Base-by-base conservation (phyloP, 1,140 invertebrate genomes). In the Anoplolepis gracilipes region DNA sequence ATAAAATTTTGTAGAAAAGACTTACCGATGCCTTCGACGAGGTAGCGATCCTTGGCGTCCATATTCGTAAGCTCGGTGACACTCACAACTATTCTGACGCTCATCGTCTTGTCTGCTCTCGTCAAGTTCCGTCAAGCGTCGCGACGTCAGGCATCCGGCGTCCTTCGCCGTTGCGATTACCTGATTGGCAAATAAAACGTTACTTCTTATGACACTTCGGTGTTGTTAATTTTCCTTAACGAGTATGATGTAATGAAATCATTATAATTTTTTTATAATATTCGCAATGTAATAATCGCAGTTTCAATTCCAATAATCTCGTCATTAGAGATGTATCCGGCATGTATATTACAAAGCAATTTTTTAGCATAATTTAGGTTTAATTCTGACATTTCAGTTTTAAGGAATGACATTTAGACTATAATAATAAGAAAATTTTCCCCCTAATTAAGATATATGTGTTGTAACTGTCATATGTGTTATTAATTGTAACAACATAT, bases 11-110 rank as follows among this genome's bases (percentile, higher is more conserved):
- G 13, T 22, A 8, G 1, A 19, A 82, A 16, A 79, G 19, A 89
- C 90, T 94, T 87, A 93, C 93, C 92, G 46, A 90, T 87, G 13
- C 87, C 91, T 28, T 93, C 92, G 55, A 94, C 90, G 70, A 94
- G 89, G 85, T 95, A 95, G 55, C 89, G 92, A 90, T 94, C 92
- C 87, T 93, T 94, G 7, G 93, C 90, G 85, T 93, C 93, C 93
- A 94, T 94, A 78, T 92, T 91, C 8, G 90, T 86, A 61, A 93
- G 85, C 85, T 94, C 92, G 59, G 93, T 94, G 64, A 92, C 92
- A 88, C 90, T 92, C 30, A 91, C 90, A 46, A 92, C 88, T 59
- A 92, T 88, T 53, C 69, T 85, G 22, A 87, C 87, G 62, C 91
- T 94, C 92, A 94, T 94, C 59, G 39, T 87, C 53, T 53, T 76